Evolutionary conservation across 2,888 invertebrate genomes (phyloP), one percentile per base, ranked within the genome.

Genomic region (Drosophila mimetica): DNA sequence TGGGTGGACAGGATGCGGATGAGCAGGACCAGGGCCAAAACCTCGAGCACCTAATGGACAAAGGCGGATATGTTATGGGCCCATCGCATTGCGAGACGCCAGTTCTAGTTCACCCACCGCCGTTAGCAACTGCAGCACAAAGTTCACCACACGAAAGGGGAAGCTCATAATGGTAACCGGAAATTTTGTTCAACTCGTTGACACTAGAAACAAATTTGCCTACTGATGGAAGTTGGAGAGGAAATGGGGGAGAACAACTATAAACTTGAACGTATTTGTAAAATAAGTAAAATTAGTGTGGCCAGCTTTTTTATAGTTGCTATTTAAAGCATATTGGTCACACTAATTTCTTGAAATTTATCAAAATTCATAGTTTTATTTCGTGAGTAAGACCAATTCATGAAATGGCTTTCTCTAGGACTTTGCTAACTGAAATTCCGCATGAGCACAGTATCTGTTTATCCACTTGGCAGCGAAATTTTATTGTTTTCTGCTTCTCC

Each of bases 41-140:
- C 11, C 58, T 85, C 83, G 9, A 75, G 32, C 5, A 65, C 44
- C 84, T 85, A 16, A 16, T n/a, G 18, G 22, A 36, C 9, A 51
- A 52, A 8, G 37, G 14, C 7, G 11, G 20, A 18, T 13, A 28
- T 8, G 30, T 39, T 37, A 65, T 16, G 20, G n/a, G n/a, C 9
- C 9, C 36, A 9, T 20, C 14, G n/a, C 9, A 36, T 13, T 11
- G 14, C 2, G 18, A 32, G 20, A 32, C 37, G 2, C 0, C 16
- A 16, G n/a, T 36, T 20, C 9, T 11, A 48, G 25, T 87, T 87
- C 73, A 84, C 83, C 77, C 67, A 84, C 83, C 77, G 79, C 77
- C 32, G 71, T 57, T 0, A 71, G 1, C 16, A 67, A 5, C 11
- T 64, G 47, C 25, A 85, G 34, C 18, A 66, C 14, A 54, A 73